Base-by-base conservation (phyloP, 2,113 vertebrate species). In the Scomber japonicus region DNA sequence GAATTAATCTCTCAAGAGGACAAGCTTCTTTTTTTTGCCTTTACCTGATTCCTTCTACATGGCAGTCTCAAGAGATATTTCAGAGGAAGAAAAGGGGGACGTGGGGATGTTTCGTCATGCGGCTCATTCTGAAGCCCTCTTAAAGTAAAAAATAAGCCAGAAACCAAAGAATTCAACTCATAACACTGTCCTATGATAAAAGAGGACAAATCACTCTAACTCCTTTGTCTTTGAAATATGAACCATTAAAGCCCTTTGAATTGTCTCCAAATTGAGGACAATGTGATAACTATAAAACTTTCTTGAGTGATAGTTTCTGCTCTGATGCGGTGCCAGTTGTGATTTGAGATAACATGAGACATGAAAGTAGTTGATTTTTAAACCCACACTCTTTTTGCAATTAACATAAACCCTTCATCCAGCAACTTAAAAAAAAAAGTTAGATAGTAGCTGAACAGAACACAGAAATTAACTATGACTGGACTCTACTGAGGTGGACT, bases 1-100 rank as follows among this genome's bases (percentile, higher is more conserved):
- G 81, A 90, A 82, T 57, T 44, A 17, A 31, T 83, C 80, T 93
- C 89, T 81, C 68, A 63, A 57, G 90, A 83, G 76, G 30, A 66
- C 40, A 77, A 56, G 27, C 54, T 70, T n/a, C 69, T 69, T 62
- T 80, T 75, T 82, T 74, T 77, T 83, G 85, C 80, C 73, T 81
- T 87, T 67, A 93, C 89, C 88, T 90, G 80, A 83, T 86, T 87
- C 72, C 40, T 59, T 81, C 73, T 75, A 30, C 80, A 78, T 19
- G 11, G 54, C 31, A 45, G 54, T 91, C 91, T 89, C 93, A 30
- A 21, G 90, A 88, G 91, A 90, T 7, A 7, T 72, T 69, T 81
- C 62, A 59, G 70, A 66, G 56, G 13, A 35, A 62, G 49, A 69
- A 65, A 45, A 44, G 8, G 11, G 46, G 30, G 17, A 14, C 11